Base-by-base conservation (phyloP, 2,113 vertebrate genomes). In the Eulacestoma nigropectus region DNA sequence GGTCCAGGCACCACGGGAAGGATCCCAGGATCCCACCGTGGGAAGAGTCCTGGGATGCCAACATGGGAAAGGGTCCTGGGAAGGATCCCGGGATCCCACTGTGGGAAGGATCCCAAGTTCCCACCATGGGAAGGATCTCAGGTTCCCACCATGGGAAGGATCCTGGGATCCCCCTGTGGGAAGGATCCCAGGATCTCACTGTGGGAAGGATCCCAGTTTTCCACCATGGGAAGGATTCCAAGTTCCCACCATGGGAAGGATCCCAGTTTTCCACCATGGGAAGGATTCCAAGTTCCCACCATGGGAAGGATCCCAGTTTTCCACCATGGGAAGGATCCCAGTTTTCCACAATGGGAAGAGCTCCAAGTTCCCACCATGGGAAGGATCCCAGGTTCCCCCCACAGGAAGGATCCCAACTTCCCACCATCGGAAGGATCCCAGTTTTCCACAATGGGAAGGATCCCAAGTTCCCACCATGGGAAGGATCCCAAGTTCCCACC, bases 261-360 rank as follows among this genome's bases (percentile, higher is more conserved):
- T 50, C 46, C 55, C 19, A 4, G 4, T 0, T 11, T 65, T 4
- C 39, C 39, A 4, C 7, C 21, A 4, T 0, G 7, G 26, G 35
- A 41, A 64, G 6, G 26, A 15, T 14, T 26, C 60, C 7, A 1
- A 9, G 1, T 16, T 30, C 4, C 32, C 6, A 6, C 11, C 1
- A 1, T 0, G 3, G 42, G 35, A 35, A n/a, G 1, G 7, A 41
- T 46, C 20, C 50, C 5, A 1, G 21, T 0, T 5, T 67, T 11
- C 39, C 33, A 4, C 9, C 18, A 3, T 0, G 7, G 26, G 35
- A 41, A 64, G 5, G 30, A 17, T 16, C n/a, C 60, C 5, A 4
- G 16, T 1, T 35, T n/a, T 2, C 55, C 33, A 22, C 32, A 6
- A 59, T 1, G 6, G 10, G 10, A 26, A 60, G 37, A 14, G 13